Conservation (phyloP, 2,113 vertebrate species). For the Tylochromis polylepis region DNA sequence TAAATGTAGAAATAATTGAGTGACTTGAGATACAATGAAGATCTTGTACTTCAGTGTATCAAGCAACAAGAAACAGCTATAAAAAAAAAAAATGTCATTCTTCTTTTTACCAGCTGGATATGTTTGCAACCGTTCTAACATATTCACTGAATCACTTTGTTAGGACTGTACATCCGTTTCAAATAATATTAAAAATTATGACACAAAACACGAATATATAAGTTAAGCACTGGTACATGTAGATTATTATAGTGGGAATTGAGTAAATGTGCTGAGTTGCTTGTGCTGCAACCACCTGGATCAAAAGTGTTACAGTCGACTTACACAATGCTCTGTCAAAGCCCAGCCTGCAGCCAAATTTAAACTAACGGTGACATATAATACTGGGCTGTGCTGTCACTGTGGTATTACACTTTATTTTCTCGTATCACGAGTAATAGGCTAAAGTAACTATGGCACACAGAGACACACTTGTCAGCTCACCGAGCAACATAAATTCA, state of each 20-base stretch:
- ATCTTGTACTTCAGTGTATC: not conserved
- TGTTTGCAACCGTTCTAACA: not conserved
- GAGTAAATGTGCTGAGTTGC: not conserved
- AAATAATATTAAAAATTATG: not conserved
- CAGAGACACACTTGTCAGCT: conserved; percentile 29
- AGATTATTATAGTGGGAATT: not conserved
- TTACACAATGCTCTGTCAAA: not conserved
- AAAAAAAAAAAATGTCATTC: not conserved
- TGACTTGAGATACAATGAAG: too few species aligned
- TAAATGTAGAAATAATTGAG: too few species aligned
- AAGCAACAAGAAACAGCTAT: not conserved
- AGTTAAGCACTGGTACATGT: not conserved
- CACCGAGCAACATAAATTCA: conserved; percentile 28
- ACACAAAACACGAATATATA: not conserved
- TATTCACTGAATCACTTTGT: not conserved
- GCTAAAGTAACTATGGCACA: conserved; percentile 16
- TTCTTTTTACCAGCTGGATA: not conserved
- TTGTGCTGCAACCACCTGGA: not conserved
- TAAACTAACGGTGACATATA: conserved; percentile 13
- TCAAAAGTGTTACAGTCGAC: not conserved
- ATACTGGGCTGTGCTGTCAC: not conserved
- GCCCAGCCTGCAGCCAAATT: not conserved
- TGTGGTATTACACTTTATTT: conserved; percentile 7
- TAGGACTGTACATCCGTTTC: not conserved
- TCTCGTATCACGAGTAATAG: conserved; percentile 29